Conservation (phyloP, 2,888 invertebrate genomes). For the Plebejus argus region DNA sequence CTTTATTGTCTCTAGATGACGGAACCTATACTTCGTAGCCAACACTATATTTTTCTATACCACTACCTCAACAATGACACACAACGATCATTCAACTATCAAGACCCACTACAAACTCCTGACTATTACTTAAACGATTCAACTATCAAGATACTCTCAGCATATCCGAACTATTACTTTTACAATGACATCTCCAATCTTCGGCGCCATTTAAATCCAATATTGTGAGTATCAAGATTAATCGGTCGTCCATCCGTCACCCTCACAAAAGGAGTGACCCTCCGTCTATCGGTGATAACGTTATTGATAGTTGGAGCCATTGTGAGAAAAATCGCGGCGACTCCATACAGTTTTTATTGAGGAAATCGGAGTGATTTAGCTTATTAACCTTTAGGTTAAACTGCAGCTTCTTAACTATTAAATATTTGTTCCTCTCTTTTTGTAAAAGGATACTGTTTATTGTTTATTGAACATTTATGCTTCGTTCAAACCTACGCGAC, state of each 20-base stretch:
- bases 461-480: no score
- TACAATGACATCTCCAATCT: slow-evolving; percentile 17
- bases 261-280: slow-evolving; percentile 51
- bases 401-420: no score
- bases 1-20: no score
- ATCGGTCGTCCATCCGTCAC: slow-evolving; percentile 55
- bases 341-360: background rate
- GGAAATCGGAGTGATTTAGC: background rate
- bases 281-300: slow-evolving; percentile 60
- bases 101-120: no score
- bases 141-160: background rate
- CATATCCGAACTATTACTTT: background rate
- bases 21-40: no score
- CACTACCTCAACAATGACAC: no score
- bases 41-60: no score
- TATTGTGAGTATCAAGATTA: slow-evolving; percentile 38
- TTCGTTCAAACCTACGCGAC: no score
- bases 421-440: no score
- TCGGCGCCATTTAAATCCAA: slow-evolving; percentile 9
- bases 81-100: no score
- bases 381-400: background rate
- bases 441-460: no score
- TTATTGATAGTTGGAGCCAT: slow-evolving; percentile 50
- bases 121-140: background rate
- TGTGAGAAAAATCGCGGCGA: slow-evolving; percentile 31